Evolutionary conservation across 1,140 invertebrate species (phyloP).

Genomic region (Wiebesia pumilae): DNA sequence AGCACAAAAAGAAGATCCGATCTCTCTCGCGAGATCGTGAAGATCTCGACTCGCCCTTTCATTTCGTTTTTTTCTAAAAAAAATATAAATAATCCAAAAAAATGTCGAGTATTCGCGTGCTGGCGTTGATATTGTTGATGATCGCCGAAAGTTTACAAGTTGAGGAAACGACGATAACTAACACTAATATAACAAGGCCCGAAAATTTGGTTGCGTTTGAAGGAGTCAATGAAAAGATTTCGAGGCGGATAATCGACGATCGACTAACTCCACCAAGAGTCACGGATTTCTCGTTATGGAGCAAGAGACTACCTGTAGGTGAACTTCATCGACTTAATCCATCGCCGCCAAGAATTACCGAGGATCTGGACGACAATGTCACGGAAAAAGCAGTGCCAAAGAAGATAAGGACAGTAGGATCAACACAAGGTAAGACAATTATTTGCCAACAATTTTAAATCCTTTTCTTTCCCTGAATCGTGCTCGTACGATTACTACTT

Average conservation of each 20-base stretch:
- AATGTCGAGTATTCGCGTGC: not conserved
- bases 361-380: conserved; percentile 21
- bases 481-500: no score
- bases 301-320: not conserved
- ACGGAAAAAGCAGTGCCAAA: conserved; percentile 23
- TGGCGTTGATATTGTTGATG: not conserved
- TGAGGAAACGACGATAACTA: conserved; percentile 6
- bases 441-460: not conserved
- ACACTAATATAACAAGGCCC: no score
- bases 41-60: not conserved
- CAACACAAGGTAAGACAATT: not conserved
- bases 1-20: not conserved
- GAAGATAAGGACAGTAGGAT: conserved; percentile 31
- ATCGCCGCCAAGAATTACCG: not conserved
- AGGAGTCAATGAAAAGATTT: not conserved
- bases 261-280: conserved; percentile 15
- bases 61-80: not conserved
- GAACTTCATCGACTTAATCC: conserved; percentile 1
- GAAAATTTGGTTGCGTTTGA: not conserved
- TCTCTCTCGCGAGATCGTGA: conserved; percentile 21
- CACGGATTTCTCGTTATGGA: conserved; percentile 30
- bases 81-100: not conserved
- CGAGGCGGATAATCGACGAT: conserved; percentile 44
- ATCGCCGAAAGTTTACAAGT: not conserved
- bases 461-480: no score